These are phyloP conservation scores for Petrophora chlorosata DNA, from an alignment of 2,888 invertebrate genomes.

Conservation along the genomic window DNA sequence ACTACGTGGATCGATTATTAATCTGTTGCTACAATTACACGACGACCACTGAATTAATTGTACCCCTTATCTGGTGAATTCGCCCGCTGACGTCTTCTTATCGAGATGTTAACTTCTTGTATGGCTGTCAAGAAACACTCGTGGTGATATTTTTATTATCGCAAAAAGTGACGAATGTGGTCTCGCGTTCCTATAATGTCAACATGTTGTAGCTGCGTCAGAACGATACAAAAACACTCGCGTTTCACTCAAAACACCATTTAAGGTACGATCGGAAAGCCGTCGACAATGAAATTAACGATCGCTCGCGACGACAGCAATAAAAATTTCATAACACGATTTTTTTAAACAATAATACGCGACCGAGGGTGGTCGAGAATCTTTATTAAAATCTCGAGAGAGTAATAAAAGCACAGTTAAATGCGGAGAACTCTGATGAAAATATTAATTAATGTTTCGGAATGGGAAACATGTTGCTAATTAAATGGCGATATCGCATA, in stretches of 20 bases:
- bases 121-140: conserved; percentile 49
- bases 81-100: conserved; percentile 51
- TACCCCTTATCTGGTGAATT: conserved; percentile 67
- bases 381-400: conserved; percentile 82
- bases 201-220: conserved; percentile 44
- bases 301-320: conserved; percentile 58
- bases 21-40: conserved; percentile 69
- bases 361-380: conserved; percentile 79
- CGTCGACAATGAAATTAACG: conserved; percentile 61
- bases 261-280: conserved; percentile 56
- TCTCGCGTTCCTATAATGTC: conserved; percentile 46
- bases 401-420: conserved; percentile 82
- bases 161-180: conserved; percentile 56
- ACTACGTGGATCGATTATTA: conserved; percentile 75
- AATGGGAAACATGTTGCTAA: conserved; percentile 83
- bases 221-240: conserved; percentile 44
- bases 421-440: conserved; percentile 81
- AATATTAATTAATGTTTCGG: conserved; percentile 83
- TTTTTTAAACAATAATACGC: conserved; percentile 73
- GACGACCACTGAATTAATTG: conserved; percentile 68
- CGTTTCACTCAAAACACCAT: conserved; percentile 50
- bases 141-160: conserved; percentile 56
- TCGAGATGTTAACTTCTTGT: conserved; percentile 56
- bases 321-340: conserved; percentile 72
- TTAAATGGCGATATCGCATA: conserved; percentile 83